phyloP scores from a whole-genome alignment of 92 coral and sea anemone species.

The Micromussa lordhowensis region DNA sequence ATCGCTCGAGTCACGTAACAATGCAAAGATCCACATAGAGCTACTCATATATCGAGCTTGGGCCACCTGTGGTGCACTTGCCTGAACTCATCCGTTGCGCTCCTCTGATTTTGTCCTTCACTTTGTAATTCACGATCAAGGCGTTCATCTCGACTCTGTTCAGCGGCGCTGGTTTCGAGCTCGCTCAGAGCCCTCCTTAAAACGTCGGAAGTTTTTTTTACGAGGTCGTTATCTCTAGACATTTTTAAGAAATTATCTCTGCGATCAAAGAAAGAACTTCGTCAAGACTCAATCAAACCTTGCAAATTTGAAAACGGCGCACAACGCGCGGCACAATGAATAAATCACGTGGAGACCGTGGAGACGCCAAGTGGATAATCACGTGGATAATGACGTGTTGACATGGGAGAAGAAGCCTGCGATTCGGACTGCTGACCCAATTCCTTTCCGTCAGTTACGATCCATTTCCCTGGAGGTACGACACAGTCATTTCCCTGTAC shows the following conservation, averaged over 20 bases:
- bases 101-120: background rate
- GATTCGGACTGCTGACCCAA: background rate
- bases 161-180: constrained; percentile 12
- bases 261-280: background rate
- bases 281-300: background rate
- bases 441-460: too few relatives aligned
- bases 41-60: too few relatives aligned
- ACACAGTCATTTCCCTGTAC: too few relatives aligned
- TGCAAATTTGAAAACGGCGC: background rate
- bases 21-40: too few relatives aligned
- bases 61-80: background rate
- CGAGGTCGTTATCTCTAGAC: constrained; percentile 8
- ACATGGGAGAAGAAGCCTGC: background rate
- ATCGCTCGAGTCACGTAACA: too few relatives aligned
- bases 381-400: background rate
- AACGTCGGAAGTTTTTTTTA: background rate
- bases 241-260: background rate
- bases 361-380: background rate
- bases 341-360: too few relatives aligned
- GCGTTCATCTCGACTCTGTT: constrained; percentile 14
- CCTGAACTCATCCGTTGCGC: background rate
- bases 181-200: constrained; percentile 13
- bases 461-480: too few relatives aligned
- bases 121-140: constrained; percentile 6
- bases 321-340: background rate